phyloP scores from a whole-genome alignment of 2,113 vertebrate genomes.

The Larimichthys polyactis region DNA sequence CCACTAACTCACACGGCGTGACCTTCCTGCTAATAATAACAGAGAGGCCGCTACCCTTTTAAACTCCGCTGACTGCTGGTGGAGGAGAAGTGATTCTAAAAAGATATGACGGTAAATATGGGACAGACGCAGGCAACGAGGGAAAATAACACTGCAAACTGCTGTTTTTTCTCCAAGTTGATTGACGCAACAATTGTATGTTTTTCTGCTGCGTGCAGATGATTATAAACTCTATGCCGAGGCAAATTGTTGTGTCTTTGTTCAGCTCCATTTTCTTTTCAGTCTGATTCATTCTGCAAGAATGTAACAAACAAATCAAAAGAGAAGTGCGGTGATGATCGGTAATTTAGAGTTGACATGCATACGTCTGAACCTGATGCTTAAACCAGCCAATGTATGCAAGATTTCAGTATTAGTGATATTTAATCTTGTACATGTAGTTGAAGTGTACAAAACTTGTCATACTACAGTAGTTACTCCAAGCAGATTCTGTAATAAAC shows the following conservation, averaged over 20 bases:
- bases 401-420: neutral
- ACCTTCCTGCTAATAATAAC: constrained; percentile 69
- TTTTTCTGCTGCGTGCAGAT: neutral
- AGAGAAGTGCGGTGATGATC: neutral
- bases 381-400: neutral
- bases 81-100: constrained; percentile 19
- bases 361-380: neutral
- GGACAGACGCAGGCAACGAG: neutral
- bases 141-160: neutral
- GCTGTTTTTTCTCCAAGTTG: neutral
- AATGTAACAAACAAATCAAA: neutral
- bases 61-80: constrained; percentile 20
- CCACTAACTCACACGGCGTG: constrained; percentile 16
- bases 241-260: neutral
- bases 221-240: neutral
- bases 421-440: no score
- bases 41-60: constrained; percentile 20
- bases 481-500: no score
- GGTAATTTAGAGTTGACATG: neutral
- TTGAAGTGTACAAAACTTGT: no score
- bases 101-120: neutral
- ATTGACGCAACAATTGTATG: neutral
- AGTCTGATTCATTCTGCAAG: neutral
- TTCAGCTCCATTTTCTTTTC: neutral
- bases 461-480: no score